Percentiles rank a stretch among this genome's conserved stretches.
These are phyloP conservation scores for Neocloeon triangulifer DNA, from an alignment of 1,140 invertebrate genomes.

Conservation along the genomic window DNA sequence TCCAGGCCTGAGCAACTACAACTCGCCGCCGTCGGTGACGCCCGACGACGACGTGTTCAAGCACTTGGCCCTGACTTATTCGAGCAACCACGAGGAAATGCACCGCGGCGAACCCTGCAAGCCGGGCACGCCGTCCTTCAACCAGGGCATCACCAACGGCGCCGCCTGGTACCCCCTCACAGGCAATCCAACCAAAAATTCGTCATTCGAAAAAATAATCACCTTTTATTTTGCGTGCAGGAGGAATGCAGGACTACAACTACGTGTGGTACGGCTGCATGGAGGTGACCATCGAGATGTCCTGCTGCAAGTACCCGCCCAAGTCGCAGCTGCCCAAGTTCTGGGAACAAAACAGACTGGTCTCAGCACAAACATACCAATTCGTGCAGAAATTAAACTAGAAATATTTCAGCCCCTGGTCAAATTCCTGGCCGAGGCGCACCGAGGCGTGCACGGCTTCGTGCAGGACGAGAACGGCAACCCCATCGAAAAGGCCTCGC, in stretches of 20 bases:
- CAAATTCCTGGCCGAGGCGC: conserved; percentile 68
- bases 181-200: conserved; percentile 28
- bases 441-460: conserved; percentile 63
- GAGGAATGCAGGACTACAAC: conserved; percentile 90
- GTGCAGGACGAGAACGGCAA: conserved; percentile 60
- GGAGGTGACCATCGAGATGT: conserved; percentile 93
- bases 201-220: no score
- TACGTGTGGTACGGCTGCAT: conserved; percentile 95
- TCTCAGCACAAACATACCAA: conserved; percentile 13
- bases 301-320: conserved; percentile 88
- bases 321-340: conserved; percentile 64
- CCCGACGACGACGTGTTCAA: conserved; percentile 89
- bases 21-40: conserved; percentile 51
- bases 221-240: conserved; percentile 14
- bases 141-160: conserved; percentile 75
- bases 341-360: conserved; percentile 87
- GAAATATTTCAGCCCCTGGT: conserved; percentile 39
- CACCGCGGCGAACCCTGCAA: conserved; percentile 59
- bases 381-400: neutral
- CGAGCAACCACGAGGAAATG: conserved; percentile 73
- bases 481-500: conserved; percentile 55
- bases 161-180: conserved; percentile 81
- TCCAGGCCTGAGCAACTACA: conserved; percentile 56
- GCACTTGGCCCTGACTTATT: conserved; percentile 71
- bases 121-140: conserved; percentile 41